A percentile compares a stretch with the other conserved stretches of the same genome.
Evolutionary conservation across 2,113 vertebrate genomes (phyloP).

Genomic region (Phyllostomus discolor): DNA sequence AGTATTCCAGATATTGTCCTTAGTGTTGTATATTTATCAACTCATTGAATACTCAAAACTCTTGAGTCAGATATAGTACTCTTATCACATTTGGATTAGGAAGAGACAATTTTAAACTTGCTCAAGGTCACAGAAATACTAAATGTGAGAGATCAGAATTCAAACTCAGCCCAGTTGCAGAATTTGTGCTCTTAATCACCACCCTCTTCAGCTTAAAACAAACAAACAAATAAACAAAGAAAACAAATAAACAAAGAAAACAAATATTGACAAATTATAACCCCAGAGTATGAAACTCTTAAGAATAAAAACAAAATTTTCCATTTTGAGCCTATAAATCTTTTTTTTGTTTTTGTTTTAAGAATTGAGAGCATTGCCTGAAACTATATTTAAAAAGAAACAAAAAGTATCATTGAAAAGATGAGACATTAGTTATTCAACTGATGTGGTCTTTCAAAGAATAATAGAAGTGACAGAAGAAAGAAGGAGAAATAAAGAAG

Average conservation of each 20-base stretch:
- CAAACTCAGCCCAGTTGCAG: not conserved
- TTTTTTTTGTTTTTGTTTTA: not conserved
- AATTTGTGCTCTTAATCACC: not conserved
- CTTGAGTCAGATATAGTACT: not conserved
- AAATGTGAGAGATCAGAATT: not conserved
- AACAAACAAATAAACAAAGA: not conserved
- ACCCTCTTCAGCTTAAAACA: not conserved
- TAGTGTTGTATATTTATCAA: not conserved
- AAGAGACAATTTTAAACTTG: not conserved
- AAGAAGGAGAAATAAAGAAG: not conserved
- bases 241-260: not conserved
- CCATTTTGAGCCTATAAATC: not conserved
- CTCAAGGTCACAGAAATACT: not conserved
- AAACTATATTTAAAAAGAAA: not conserved
- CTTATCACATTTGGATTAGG: not conserved
- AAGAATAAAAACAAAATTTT: constrained; percentile 8
- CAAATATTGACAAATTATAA: not conserved
- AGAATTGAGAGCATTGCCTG: not conserved
- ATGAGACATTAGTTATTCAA: not conserved
- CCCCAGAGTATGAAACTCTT: not conserved
- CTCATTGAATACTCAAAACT: not conserved
- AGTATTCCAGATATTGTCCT: not conserved
- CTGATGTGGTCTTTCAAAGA: not conserved
- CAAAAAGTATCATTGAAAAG: not conserved
- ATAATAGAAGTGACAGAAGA: not conserved